Conservation (phyloP, 2,113 vertebrate genomes). For the Monarcha castaneiventris region DNA sequence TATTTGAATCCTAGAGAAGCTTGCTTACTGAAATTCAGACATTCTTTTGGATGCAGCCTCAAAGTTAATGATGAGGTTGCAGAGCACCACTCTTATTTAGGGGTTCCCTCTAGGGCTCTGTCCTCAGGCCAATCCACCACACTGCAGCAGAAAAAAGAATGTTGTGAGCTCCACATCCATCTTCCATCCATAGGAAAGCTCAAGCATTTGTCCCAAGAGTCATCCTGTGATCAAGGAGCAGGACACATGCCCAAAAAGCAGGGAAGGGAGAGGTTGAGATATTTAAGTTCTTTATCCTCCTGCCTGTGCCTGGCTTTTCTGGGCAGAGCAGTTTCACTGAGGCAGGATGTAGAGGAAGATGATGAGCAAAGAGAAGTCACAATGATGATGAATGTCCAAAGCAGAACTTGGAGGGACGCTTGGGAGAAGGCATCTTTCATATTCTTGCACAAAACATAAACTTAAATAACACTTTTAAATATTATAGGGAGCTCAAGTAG, state of each 20-base stretch:
- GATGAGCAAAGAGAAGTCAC: not conserved
- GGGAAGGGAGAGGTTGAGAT: not conserved
- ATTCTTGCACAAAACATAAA: not conserved
- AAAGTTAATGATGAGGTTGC: not conserved
- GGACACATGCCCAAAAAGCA: not conserved
- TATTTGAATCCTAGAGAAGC: not conserved
- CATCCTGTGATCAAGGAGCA: not conserved
- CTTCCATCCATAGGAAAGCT: not conserved
- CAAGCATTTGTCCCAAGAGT: not conserved
- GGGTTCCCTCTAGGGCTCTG: not conserved
- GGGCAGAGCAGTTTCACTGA: not conserved
- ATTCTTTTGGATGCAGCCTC: not conserved
- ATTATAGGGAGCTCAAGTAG: not conserved
- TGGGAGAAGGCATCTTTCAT: not conserved
- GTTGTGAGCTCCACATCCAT: not conserved
- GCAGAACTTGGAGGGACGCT: not conserved
- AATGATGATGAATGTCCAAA: not conserved
- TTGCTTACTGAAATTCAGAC: not conserved
- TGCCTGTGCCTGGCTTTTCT: not conserved
- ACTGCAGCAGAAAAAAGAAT: not conserved
- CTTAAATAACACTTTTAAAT: not conserved
- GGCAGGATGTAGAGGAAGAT: not conserved
- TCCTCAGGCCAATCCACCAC: not conserved
- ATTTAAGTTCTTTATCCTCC: not conserved
- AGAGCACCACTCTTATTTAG: not conserved